Evolutionary conservation across 2,888 invertebrate genomes (phyloP), one percentile per base, ranked within the genome.

Genomic region (Ptycholaimellus sp.): DNA sequence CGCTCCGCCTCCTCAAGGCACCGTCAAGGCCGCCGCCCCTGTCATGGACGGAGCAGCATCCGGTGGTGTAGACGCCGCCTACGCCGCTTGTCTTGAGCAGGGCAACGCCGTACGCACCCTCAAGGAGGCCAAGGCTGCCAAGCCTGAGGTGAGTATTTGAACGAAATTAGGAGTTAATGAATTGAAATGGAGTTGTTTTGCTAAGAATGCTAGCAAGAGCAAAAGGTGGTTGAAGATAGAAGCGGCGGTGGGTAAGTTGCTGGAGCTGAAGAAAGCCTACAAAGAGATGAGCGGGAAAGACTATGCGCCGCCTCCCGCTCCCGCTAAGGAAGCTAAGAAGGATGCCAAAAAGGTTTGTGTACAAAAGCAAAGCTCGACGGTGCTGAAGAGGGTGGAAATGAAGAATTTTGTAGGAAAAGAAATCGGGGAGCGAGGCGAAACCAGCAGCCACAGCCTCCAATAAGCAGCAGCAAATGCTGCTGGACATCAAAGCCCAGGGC

Each of bases 241-340:
- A 30, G 57, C 57, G 20, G 70, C 66, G 45, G 70, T 73, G 1
- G 64, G 70, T 47, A 48, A 48, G 20, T 59, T 82, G 2, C 56
- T 79, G 18, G 65, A 66, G 9, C 58, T 81, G 1, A 83, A 83
- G 60, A 63, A 68, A 0, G 70, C 76, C 42, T 82, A 72, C 60
- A 82, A 81, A 58, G 61, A 66, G 11, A 53, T 65, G 29, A 72
- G 72, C 4, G 75, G 73, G 0, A 49, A 63, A 47, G 73, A 74
- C 39, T 70, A n/a, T n/a, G n/a, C n/a, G n/a, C n/a, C n/a, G n/a
- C n/a, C n/a, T n/a, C 9, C 13, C 23, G 18, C 13, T 39, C 17
- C 14, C 17, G 19, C 21, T 13, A 9, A 31, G 21, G 21, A 28
- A 20, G 30, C 13, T 17, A 7, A 11, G n/a, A 7, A 36, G 17